These are phyloP conservation scores for Mola mola DNA, from an alignment of 2,113 vertebrate species.

Conservation along the genomic window DNA sequence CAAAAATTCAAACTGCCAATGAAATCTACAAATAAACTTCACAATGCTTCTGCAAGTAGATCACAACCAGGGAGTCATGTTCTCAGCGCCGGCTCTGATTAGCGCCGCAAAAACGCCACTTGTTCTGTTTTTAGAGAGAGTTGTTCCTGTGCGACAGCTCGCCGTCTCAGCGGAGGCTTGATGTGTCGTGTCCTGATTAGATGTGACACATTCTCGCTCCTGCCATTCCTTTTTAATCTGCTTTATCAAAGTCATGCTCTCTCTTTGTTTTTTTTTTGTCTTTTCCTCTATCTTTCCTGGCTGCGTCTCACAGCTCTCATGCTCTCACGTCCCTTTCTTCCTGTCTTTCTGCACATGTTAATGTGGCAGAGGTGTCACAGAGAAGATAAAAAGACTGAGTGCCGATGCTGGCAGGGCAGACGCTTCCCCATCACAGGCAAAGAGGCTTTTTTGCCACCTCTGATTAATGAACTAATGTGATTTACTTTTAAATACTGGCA, in stretches of 20 bases:
- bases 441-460: conserved; percentile 13
- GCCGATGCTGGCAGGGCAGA: conserved; percentile 14
- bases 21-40: conserved; percentile 64
- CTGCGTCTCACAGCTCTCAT: conserved; percentile 9
- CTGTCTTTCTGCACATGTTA: conserved; percentile 32
- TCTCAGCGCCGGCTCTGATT: conserved; percentile 70
- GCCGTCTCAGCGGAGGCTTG: conserved; percentile 46
- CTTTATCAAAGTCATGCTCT: conserved; percentile 48
- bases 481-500: conserved; percentile 23
- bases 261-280: conserved; percentile 20
- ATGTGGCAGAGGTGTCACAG: conserved; percentile 32
- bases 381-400: conserved; percentile 36
- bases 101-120: conserved; percentile 22
- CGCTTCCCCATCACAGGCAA: neutral
- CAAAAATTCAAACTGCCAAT: conserved; percentile 63
- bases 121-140: conserved; percentile 57
- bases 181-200: conserved; percentile 67
- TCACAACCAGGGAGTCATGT: conserved; percentile 59
- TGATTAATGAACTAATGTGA: conserved; percentile 38
- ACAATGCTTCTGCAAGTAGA: conserved; percentile 53
- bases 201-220: conserved; percentile 68
- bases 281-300: conserved; percentile 22
- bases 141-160: conserved; percentile 55
- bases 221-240: conserved; percentile 71
- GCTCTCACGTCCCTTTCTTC: neutral